These are phyloP conservation scores for Nemoura dubitans DNA, from an alignment of 2,888 invertebrate genomes.

Conservation along the genomic window DNA sequence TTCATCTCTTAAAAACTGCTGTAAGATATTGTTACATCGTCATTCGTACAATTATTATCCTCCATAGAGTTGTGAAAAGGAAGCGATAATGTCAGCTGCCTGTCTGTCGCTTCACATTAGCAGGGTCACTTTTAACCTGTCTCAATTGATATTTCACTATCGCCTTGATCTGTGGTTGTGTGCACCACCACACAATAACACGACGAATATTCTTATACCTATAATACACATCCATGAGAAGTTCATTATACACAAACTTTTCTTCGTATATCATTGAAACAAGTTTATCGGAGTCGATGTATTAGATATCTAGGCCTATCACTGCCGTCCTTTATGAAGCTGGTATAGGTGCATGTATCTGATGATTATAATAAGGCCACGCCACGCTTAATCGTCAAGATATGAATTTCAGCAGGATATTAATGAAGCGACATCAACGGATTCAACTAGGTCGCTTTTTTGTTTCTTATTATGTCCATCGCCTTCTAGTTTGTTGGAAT, in stretches of 20 bases:
- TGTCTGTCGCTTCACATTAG: background rate
- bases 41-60: background rate
- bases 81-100: background rate
- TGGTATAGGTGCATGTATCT: background rate
- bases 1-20: background rate
- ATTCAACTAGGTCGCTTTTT: background rate
- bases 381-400: background rate
- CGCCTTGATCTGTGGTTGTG: background rate
- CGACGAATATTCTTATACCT: background rate
- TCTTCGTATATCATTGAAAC: background rate
- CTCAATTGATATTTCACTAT: background rate
- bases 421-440: background rate
- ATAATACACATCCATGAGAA: background rate
- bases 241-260: background rate
- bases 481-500: background rate
- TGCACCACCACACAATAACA: background rate
- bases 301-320: background rate
- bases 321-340: background rate
- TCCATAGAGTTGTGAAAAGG: background rate
- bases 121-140: conserved; percentile 4
- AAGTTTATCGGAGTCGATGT: background rate
- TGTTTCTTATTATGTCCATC: background rate
- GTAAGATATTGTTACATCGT: background rate
- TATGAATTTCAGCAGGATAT: background rate
- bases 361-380: background rate